Percentiles rank a stretch among this genome's conserved stretches.
These are phyloP conservation scores for Metopia argyrocephala DNA, from an alignment of 2,888 invertebrate species.

Conservation along the genomic window DNA sequence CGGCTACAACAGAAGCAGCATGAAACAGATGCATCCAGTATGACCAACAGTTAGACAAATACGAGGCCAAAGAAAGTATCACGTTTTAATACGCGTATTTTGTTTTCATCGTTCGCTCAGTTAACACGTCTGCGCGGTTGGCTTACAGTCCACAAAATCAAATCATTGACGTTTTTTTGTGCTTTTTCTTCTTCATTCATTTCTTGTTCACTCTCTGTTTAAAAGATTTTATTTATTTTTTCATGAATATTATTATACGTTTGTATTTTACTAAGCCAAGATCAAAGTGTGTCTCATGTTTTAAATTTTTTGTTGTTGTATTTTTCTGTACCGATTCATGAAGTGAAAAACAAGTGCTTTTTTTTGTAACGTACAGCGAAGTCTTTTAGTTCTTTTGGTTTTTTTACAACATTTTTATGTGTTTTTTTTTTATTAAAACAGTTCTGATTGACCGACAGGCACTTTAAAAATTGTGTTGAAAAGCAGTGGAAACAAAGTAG, in stretches of 20 bases:
- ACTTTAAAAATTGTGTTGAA: constrained; percentile 45
- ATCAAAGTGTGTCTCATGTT: constrained; percentile 49
- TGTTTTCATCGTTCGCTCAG: constrained; percentile 78
- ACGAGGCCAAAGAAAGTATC: constrained; percentile 78
- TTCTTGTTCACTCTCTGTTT: constrained; percentile 29
- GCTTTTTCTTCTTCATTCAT: constrained; percentile 25
- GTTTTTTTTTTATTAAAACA: constrained; percentile 13
- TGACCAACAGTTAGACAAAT: constrained; percentile 67
- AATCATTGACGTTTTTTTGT: constrained; percentile 43
- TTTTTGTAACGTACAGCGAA: constrained; percentile 30
- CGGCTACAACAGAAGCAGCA: constrained; percentile 10
- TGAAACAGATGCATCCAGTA: constrained; percentile 42
- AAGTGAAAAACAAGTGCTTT: constrained; percentile 62
- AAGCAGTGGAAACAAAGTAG: constrained; percentile 25
- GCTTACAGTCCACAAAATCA: constrained; percentile 38
- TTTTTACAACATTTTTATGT: background rate
- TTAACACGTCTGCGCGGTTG: constrained; percentile 75
- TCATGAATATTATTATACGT: constrained; percentile 16
- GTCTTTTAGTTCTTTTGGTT: constrained; percentile 8
- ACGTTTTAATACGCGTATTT: constrained; percentile 75
- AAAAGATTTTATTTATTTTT: constrained; percentile 7
- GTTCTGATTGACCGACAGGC: constrained; percentile 43
- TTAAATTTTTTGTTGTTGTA: background rate
- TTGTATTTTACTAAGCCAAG: constrained; percentile 29
- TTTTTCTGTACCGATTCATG: constrained; percentile 42